Base-by-base conservation (phyloP, 2,888 invertebrate genomes). In the Ypsolopha scabrella region DNA sequence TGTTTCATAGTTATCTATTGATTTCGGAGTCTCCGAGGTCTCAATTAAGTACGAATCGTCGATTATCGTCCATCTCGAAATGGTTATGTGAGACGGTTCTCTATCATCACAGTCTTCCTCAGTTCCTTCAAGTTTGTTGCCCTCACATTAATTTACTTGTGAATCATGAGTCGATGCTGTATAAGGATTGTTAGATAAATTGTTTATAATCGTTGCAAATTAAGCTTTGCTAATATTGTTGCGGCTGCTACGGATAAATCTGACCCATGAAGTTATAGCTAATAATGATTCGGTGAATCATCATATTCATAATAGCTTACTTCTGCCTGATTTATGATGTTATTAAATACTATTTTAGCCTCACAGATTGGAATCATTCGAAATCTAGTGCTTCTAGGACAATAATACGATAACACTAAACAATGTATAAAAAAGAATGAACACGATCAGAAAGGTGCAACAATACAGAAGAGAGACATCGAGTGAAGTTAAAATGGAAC, bases 1-100 rank as follows among this genome's bases (percentile, higher is more conserved):
- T 80, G 77, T 76, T 79, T 77, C 76, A 71, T 78, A 74, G 71
- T 77, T 75, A 75, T 75, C 75, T 75, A 80, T 75, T 77, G 79
- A 77, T 81, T 80, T 75, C 74, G 79, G 79, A 72, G 72, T 75
- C 67, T 72, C 65, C 72, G 64, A 78, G 75, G 75, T 75, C 76
- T 80, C 75, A 77, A 79, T 80, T 49, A 51, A 45, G 24, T 81
- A 77, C 75, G 75, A 79, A 70, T 78, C 76, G 77, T 72, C 68
- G 73, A 78, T 80, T 76, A 77, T 76, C 68, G 70, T 68, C 64
- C 61, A 63, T 62, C 66, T 63, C 65, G 68, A 63, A 68, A 64
- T 67, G 75, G 72, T 76, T 76, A 75, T 75, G 72, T 70, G 72
- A 66, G 71, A 72, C 62, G 65, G 64, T 69, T 60, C 72, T 70